phyloP scores from a whole-genome alignment of 1,140 invertebrate genomes.

The Cataglyphis hispanica region DNA sequence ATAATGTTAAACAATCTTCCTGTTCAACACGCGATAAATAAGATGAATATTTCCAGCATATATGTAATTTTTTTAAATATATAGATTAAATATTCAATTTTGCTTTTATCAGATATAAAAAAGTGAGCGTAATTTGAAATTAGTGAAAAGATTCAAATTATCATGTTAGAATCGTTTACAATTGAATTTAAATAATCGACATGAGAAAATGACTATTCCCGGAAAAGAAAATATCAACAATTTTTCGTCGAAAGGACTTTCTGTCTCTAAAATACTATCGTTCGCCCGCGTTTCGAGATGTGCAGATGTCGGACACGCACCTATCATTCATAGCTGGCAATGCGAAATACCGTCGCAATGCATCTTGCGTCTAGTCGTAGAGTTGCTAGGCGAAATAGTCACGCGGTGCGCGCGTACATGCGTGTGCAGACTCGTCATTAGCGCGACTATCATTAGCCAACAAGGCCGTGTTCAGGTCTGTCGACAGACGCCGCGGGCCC shows the following conservation, averaged over 20 bases:
- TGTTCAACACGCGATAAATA: background rate
- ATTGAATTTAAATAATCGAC: background rate
- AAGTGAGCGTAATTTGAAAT: background rate
- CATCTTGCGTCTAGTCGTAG: constrained; percentile 53
- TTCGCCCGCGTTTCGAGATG: background rate
- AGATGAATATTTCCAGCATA: background rate
- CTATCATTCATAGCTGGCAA: constrained; percentile 60
- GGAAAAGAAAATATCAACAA: background rate
- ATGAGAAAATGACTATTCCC: background rate
- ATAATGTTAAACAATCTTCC: background rate
- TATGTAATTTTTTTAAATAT: background rate
- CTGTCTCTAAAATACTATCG: background rate
- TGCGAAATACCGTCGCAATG: constrained; percentile 31
- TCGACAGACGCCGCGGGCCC: constrained; percentile 18
- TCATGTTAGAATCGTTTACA: background rate
- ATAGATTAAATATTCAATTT: background rate
- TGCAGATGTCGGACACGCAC: constrained; percentile 24
- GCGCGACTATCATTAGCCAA: constrained; percentile 86
- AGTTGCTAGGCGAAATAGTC: constrained; percentile 71
- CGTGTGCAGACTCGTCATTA: constrained; percentile 85
- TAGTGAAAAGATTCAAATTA: background rate
- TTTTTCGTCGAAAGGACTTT: background rate
- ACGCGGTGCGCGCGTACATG: constrained; percentile 74
- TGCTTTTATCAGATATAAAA: too few species aligned
- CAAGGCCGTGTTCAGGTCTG: constrained; percentile 84